These are phyloP conservation scores for Netelia inedita DNA, from an alignment of 2,888 invertebrate species.

Conservation along the genomic window DNA sequence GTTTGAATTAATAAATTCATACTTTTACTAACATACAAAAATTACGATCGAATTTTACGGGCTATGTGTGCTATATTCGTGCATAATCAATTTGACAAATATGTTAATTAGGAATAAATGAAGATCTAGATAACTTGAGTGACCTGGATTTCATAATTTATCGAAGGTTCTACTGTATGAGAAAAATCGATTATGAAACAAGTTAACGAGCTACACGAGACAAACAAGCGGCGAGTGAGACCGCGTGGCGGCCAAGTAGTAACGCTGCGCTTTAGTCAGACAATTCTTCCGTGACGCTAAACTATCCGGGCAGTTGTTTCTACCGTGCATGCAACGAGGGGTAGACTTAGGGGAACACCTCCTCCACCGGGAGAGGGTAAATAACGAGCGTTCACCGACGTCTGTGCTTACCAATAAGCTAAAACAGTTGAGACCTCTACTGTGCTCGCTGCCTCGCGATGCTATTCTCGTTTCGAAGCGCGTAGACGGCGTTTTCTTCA, in stretches of 20 bases:
- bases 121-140: background rate
- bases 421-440: constrained; percentile 1
- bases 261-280: constrained; percentile 60
- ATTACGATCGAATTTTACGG: no score
- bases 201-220: constrained; percentile 43
- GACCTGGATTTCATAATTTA: background rate
- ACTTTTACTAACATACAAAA: no score
- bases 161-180: background rate
- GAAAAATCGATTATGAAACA: constrained; percentile 55
- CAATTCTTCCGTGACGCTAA: constrained; percentile 48
- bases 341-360: constrained; percentile 13
- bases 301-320: constrained; percentile 40
- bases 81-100: no score
- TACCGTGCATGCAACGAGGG: background rate
- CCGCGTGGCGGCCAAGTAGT: constrained; percentile 61
- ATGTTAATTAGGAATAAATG: no score
- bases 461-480: constrained; percentile 50
- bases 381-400: constrained; percentile 59
- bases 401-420: constrained; percentile 29
- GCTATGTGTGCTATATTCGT: no score
- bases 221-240: constrained; percentile 24
- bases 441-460: constrained; percentile 12
- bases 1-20: no score
- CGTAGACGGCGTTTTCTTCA: constrained; percentile 5
- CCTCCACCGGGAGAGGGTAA: constrained; percentile 24